Base-by-base conservation (phyloP, 2,888 invertebrate species). In the Margaritifera margaritifera region DNA sequence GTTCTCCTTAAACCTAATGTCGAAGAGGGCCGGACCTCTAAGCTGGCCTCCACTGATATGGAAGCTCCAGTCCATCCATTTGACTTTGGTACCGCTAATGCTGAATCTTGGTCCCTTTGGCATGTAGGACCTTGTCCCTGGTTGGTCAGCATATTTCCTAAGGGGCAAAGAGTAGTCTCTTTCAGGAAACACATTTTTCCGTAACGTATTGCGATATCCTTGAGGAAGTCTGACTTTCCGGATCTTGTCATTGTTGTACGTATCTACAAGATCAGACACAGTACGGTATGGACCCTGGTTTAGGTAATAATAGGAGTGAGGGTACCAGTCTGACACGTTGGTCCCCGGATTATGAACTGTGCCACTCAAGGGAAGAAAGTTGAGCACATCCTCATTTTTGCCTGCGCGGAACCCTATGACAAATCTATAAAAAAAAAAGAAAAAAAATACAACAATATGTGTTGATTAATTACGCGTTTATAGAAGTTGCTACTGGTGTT, bases 51-150 rank as follows among this genome's bases (percentile, higher is more conserved):
- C 67, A 22, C 74, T 70, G 31, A 82, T 72, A 31, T 75, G 68
- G 68, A 84, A 81, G 27, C 64, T 60, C 82, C 82, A 84, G 15
- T 78, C 82, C 77, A 79, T 76, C 79, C 79, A 84, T 15, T 75
- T 69, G 1, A 83, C 75, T 11, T 70, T 68, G 22, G 75, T 77
- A 22, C 78, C 83, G 50, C 74, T 61, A 15, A 82, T 73, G 2
- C 67, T 67, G 71, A 75, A 84, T 22, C 83, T 58, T 11, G 74
- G 74, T 42, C 81, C 83, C 6, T 72, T 72, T 11, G 82, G 80
- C 55, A 77, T 72, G 65, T 74, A 79, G 2, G 78, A 70, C 56
- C 76, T 62, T 4, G 83, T 81, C 18, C 80, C 79, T 6, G 74
- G 70, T 54, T 77, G 74, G 42, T 74, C 61, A 1, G 80, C 68